phyloP scores from a whole-genome alignment of 2,888 invertebrate species.

The Pollenia griseotomentosa region DNA sequence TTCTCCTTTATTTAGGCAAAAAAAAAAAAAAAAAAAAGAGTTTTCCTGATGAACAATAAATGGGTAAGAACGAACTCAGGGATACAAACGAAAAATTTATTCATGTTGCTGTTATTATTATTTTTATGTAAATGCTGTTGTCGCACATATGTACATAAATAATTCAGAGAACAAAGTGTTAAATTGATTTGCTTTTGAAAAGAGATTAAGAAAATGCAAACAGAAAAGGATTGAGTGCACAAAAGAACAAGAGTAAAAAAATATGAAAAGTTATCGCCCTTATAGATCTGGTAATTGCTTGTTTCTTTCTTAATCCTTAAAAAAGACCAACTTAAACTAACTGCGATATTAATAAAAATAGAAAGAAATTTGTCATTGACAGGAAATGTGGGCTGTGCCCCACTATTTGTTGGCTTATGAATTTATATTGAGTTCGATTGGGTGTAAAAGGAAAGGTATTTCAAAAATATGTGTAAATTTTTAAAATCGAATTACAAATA shows the following conservation, averaged over 20 bases:
- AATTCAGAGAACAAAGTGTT: constrained; percentile 82
- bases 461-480: too few relatives aligned
- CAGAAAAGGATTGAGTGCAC: background rate
- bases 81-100: background rate
- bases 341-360: too few relatives aligned
- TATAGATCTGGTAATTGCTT: too few relatives aligned
- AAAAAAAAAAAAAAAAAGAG: background rate
- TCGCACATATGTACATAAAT: constrained; percentile 77
- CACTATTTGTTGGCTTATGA: too few relatives aligned
- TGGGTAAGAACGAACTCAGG: background rate
- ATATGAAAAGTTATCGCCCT: too few relatives aligned
- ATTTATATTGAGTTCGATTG: too few relatives aligned
- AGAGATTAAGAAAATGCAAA: background rate
- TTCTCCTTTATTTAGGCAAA: background rate
- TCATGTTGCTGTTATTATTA: constrained; percentile 18
- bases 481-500: too few relatives aligned
- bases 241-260: background rate
- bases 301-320: too few relatives aligned
- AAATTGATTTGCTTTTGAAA: constrained; percentile 79
- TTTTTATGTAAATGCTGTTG: background rate
- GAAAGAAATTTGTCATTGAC: too few relatives aligned
- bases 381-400: too few relatives aligned
- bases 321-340: too few relatives aligned
- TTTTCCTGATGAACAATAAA: background rate
- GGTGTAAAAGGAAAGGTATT: too few relatives aligned